These are phyloP conservation scores for Agrotis exclamationis DNA, from an alignment of 2,888 invertebrate species.

Conservation along the genomic window DNA sequence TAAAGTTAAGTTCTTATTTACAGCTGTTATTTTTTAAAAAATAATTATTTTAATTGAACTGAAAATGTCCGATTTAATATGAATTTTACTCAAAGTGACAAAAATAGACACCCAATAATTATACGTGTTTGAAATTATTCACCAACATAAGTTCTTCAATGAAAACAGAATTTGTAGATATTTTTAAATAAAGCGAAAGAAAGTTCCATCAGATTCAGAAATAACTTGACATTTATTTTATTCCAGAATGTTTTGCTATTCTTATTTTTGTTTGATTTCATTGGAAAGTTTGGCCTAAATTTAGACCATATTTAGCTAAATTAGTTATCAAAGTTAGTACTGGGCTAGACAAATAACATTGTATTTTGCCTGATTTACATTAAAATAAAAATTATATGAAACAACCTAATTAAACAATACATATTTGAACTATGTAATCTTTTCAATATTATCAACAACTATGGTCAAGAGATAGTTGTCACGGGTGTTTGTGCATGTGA, in stretches of 20 bases:
- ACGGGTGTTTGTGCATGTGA: no score
- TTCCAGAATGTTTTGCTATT: not conserved
- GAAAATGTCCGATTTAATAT: slow-evolving; percentile 13
- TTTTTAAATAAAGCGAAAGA: not conserved
- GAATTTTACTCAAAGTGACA: slow-evolving; percentile 23
- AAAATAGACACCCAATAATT: slow-evolving; percentile 8
- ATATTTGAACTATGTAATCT: no score
- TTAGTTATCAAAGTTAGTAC: no score
- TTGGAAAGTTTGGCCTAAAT: not conserved
- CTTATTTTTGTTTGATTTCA: slow-evolving; percentile 3
- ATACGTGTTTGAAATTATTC: slow-evolving; percentile 41
- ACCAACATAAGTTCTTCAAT: slow-evolving; percentile 16
- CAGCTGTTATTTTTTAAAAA: no score
- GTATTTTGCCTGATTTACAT: no score
- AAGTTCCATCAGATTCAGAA: slow-evolving; percentile 21
- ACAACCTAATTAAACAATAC: no score
- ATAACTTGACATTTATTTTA: slow-evolving; percentile 19
- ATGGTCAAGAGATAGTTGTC: no score
- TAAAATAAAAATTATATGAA: no score
- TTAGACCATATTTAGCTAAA: no score
- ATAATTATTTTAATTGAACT: not conserved
- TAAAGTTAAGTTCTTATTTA: no score
- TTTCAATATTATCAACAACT: no score
- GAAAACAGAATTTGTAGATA: slow-evolving; percentile 6
- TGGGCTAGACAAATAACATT: no score